Percentiles rank a stretch among this genome's conserved stretches.
Evolutionary conservation across 2,113 vertebrate genomes (phyloP).

Genomic region (Protobothrops mucrosquamatus): DNA sequence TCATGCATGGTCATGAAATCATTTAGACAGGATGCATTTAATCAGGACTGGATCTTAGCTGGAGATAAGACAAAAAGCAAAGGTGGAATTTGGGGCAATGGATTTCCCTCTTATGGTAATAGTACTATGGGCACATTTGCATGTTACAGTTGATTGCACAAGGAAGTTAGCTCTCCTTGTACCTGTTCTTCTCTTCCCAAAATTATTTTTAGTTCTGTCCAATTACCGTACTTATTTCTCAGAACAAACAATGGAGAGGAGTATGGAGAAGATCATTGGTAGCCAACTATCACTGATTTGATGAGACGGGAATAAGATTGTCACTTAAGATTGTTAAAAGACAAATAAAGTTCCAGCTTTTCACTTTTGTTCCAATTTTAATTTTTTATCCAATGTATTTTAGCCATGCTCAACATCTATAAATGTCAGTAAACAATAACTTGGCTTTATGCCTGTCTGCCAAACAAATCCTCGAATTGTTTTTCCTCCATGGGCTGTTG

Average conservation of each 20-base stretch:
- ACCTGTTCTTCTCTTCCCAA: neutral
- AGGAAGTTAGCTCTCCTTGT: neutral
- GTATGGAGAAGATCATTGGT: neutral
- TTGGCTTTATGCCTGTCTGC: neutral
- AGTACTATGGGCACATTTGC: neutral
- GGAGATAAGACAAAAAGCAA: neutral
- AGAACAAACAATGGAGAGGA: neutral
- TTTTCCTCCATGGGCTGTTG: neutral
- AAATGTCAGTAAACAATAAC: neutral
- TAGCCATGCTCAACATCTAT: neutral
- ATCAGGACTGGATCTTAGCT: neutral
- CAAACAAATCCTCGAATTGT: neutral
- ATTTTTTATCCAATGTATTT: neutral
- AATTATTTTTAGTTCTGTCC: neutral
- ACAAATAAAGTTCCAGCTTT: neutral
- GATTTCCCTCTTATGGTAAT: neutral
- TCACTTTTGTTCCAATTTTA: neutral
- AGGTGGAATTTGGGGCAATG: neutral
- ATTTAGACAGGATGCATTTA: neutral
- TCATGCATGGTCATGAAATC: neutral
- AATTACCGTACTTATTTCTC: neutral
- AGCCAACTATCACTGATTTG: neutral
- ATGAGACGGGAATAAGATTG: neutral
- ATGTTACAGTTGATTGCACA: neutral
- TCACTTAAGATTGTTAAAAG: neutral